Evolutionary conservation across 2,888 invertebrate genomes (phyloP).

Genomic region (Harpagoxenus sublaevis): DNA sequence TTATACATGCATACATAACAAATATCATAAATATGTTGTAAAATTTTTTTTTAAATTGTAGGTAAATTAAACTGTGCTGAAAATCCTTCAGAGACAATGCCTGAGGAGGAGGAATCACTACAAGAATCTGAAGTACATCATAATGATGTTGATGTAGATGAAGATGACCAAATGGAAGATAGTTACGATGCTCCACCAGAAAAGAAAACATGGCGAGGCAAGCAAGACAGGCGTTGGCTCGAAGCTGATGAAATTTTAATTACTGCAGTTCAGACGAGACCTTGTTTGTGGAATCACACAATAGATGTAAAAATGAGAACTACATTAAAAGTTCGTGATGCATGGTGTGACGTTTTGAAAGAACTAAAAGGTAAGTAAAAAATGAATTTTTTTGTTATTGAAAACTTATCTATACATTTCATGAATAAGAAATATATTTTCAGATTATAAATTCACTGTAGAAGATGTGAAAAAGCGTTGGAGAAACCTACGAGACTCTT

Average conservation of each 20-base stretch:
- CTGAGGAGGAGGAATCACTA: not conserved
- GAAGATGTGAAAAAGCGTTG: not conserved
- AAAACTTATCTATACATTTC: not conserved
- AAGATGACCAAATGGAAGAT: too few species aligned
- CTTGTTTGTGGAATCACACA: not conserved
- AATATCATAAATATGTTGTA: not conserved
- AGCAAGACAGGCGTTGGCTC: too few species aligned
- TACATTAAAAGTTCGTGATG: not conserved
- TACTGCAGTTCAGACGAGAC: not conserved
- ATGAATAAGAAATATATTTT: not conserved
- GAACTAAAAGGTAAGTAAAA: conserved; percentile 1
- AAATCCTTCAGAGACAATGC: not conserved
- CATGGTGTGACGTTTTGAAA: not conserved
- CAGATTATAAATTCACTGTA: not conserved
- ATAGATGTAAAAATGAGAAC: not conserved
- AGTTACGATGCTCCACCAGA: too few species aligned
- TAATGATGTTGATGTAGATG: not conserved
- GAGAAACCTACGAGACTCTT: not conserved
- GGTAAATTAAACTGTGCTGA: not conserved
- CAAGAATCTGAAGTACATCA: not conserved
- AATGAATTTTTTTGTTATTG: not conserved
- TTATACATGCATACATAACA: not conserved
- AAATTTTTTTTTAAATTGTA: not conserved
- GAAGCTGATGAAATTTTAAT: too few species aligned
- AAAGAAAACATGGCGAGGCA: too few species aligned